Percentiles rank a stretch among this genome's conserved stretches.
These are phyloP conservation scores for Orchestia grillus DNA, from an alignment of 1,140 invertebrate species.

Conservation along the genomic window DNA sequence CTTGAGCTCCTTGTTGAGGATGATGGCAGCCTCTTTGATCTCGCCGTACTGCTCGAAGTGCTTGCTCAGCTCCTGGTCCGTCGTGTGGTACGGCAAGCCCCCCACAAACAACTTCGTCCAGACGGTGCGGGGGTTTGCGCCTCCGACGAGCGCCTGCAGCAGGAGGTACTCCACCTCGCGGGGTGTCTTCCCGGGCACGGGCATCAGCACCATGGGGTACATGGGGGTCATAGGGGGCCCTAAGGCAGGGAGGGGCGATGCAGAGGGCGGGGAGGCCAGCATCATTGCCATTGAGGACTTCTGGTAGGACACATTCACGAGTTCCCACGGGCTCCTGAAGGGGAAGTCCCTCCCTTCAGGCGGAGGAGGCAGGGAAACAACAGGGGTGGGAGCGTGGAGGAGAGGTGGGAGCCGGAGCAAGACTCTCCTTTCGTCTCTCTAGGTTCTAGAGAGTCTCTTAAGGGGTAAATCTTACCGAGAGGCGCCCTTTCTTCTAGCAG, in stretches of 20 bases:
- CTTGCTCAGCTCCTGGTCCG: constrained; percentile 93
- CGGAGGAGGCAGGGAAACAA: not conserved
- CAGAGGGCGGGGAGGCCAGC: not conserved
- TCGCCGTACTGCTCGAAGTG: constrained; percentile 97
- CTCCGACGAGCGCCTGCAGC: not conserved
- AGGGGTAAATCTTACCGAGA: too few relatives aligned
- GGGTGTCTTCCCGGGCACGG: constrained; percentile 8
- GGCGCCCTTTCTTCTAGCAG: too few relatives aligned
- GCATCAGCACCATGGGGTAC: not conserved
- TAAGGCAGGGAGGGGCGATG: not conserved
- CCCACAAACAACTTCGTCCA: constrained; percentile 99
- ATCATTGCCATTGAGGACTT: not conserved
- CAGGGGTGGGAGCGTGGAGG: too few relatives aligned
- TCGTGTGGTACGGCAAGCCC: constrained; percentile 97
- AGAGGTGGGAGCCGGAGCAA: not conserved
- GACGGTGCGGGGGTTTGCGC: constrained; percentile 77
- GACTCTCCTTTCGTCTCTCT: not conserved
- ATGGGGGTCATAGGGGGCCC: not conserved
- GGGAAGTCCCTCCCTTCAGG: not conserved
- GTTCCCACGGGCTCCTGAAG: not conserved
- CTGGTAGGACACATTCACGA: too few relatives aligned
- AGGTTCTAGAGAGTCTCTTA: not conserved
- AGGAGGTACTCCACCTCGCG: not conserved
- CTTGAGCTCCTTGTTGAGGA: constrained; percentile 95
- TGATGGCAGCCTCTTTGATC: constrained; percentile 98